Conservation (phyloP, 2,888 invertebrate species). For the Diadegma fenestrale region DNA sequence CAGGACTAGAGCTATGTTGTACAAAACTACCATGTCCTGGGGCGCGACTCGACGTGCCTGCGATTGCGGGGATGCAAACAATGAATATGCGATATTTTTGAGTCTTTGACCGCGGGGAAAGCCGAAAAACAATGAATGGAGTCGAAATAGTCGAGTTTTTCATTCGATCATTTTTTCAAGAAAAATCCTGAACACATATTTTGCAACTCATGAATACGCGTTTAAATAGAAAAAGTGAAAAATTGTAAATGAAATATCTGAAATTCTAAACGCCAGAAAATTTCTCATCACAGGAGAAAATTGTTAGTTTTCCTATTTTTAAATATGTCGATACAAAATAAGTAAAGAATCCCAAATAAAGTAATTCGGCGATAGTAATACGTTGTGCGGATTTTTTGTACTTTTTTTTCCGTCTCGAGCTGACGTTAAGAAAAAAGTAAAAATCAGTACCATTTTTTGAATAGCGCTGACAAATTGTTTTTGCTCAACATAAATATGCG, state of each 20-base stretch:
- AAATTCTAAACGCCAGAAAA: too few relatives aligned
- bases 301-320: conserved; percentile 95
- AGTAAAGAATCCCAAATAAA: conserved; percentile 85
- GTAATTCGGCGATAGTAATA: background rate
- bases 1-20: conserved; percentile 97
- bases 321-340: too few relatives aligned
- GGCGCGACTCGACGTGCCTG: conserved; percentile 96
- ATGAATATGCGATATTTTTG: too few relatives aligned
- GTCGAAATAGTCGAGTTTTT: too few relatives aligned
- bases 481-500: conserved; percentile 99
- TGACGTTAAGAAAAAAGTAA: background rate
- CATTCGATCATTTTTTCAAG: too few relatives aligned
- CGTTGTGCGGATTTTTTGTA: background rate
- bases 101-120: too few relatives aligned
- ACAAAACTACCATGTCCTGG: conserved; percentile 95
- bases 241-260: too few relatives aligned
- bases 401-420: background rate
- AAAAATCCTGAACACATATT: background rate
- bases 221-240: too few relatives aligned
- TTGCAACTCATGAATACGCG: conserved; percentile 94
- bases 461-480: conserved; percentile 98
- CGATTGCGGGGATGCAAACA: background rate
- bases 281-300: too few relatives aligned
- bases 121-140: too few relatives aligned
- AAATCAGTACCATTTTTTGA: conserved; percentile 93